These are phyloP conservation scores for Euleptes europaea DNA, from an alignment of 2,113 vertebrate species.

Conservation along the genomic window DNA sequence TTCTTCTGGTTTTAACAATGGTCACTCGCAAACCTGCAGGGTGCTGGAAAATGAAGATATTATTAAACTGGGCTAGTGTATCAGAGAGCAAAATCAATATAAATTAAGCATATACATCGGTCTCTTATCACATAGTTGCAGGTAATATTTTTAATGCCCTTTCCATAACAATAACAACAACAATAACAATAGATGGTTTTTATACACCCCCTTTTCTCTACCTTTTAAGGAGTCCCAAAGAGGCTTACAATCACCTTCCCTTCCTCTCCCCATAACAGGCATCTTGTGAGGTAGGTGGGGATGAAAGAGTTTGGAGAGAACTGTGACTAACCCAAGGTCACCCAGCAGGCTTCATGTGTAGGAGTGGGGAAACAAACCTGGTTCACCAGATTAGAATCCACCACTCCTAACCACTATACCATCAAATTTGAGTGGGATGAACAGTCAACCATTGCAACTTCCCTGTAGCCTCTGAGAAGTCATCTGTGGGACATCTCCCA, in stretches of 20 bases:
- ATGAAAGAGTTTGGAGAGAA: too few species aligned
- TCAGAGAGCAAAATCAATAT: background rate
- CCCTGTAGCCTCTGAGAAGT: background rate
- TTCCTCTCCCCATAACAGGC: too few species aligned
- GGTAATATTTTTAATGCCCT: background rate
- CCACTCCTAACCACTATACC: too few species aligned
- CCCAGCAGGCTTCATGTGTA: too few species aligned
- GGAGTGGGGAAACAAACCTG: too few species aligned
- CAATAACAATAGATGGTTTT: too few species aligned
- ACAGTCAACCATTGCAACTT: background rate
- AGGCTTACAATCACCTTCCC: too few species aligned
- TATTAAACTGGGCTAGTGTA: background rate
- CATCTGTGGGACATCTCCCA: background rate
- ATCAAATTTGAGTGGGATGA: background rate
- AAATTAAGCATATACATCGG: background rate
- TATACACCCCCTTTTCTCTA: too few species aligned
- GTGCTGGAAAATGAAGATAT: slow-evolving; percentile 23
- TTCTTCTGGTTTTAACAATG: background rate
- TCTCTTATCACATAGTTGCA: background rate
- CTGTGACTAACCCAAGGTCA: too few species aligned
- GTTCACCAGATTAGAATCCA: too few species aligned
- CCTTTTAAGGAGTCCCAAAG: too few species aligned
- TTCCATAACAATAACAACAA: background rate
- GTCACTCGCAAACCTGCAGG: slow-evolving; percentile 13
- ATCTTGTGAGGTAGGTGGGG: too few species aligned